Evolutionary conservation across 2,797 vertebrate species (phyloP), one percentile per base, ranked within the genome.

Genomic region (Champsocephalus esox): DNA sequence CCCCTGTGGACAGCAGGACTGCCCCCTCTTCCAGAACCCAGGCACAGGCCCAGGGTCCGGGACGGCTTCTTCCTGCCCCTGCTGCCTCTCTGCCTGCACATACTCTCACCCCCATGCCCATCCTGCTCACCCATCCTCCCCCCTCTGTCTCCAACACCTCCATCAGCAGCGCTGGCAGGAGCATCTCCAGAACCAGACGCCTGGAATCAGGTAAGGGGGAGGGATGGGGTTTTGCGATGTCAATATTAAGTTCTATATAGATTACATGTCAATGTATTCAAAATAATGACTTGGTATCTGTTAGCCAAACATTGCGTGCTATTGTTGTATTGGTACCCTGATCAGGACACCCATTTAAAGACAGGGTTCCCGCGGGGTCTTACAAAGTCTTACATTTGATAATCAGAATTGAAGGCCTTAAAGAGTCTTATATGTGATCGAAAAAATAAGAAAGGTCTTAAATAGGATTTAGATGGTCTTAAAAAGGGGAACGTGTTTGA

Each of bases 141-240:
- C 90, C 1, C 96, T 96, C 90, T 95, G 96, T 80, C 95, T 96
- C 38, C 97, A 96, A 48, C 91, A 90, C 32, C 89, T 89, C 54
- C 84, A 89, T 19, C 96, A 96, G 58, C 96, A 96, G 66, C 94
- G 93, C 48, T 98, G 97, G 97, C 96, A 96, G 77, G 96, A 98
- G 83, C 96, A 95, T 84, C 96, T 97, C 66, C 97, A 97, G 88
- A 97, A 95, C 88, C 97, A 96, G 65, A 93, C 93, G 0, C 67
- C 95, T 71, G 92, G 83, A 69, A 89, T 96, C 81, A 97, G 97
- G 98, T 99, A 93, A 87, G 73, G 32, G 9, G n/a, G 17, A 14
- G 14, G 5, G 44, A 14, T 2, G 12, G 5, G 3, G 2, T 6
- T 62, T 7, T 24, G 45, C 24, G 10, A 13, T 24, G 3, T 1